Evolutionary conservation across 2,797 vertebrate species (phyloP).

Genomic region (Girardinus metallicus): DNA sequence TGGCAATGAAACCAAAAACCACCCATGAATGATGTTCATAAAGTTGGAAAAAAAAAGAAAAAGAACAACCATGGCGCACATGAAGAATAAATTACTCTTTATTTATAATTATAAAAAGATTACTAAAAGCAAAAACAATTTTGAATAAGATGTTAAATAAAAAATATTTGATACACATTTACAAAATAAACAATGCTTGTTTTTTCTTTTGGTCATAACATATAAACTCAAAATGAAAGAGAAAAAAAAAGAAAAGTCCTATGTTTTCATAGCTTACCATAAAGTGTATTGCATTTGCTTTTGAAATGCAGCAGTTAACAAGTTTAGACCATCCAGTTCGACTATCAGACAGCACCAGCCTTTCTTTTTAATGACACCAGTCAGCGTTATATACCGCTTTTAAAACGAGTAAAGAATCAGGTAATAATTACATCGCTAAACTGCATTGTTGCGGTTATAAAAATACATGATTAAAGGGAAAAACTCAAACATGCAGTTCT

Average conservation of each 20-base stretch:
- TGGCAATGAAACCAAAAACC: background rate
- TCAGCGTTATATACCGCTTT: background rate
- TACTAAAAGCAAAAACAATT: background rate
- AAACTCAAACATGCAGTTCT: background rate
- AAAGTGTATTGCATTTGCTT: background rate
- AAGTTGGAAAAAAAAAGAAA: background rate
- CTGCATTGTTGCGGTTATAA: background rate
- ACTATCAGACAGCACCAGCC: background rate
- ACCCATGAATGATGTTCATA: background rate
- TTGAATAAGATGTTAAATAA: background rate
- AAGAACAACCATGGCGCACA: background rate
- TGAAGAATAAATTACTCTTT: slow-evolving; percentile 1
- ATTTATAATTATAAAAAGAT: background rate
- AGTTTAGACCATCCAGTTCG: background rate
- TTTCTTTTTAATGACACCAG: background rate
- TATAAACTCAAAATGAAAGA: background rate
- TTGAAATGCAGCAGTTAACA: background rate
- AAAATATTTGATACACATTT: background rate
- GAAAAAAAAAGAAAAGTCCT: background rate
- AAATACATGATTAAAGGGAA: background rate
- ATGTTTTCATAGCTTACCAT: background rate
- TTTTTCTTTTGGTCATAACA: background rate
- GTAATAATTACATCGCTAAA: background rate
- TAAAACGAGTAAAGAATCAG: background rate
- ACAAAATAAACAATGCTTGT: background rate